phyloP scores from a whole-genome alignment of 2,888 invertebrate genomes.

The Caenorhabditis sp. region DNA sequence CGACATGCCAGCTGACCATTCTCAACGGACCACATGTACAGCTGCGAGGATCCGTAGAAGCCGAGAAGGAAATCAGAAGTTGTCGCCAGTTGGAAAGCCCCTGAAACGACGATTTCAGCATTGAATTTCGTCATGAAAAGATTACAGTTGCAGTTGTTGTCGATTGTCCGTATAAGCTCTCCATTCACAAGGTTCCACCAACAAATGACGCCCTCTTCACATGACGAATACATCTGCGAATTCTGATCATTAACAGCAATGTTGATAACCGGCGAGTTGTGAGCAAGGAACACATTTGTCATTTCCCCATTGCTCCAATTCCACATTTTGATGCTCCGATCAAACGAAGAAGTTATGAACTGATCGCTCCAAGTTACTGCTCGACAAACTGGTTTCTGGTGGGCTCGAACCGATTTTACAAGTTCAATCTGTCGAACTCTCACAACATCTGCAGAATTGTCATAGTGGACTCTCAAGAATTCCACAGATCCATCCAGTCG shows the following conservation, averaged over 20 bases:
- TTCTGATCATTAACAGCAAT: constrained; percentile 14
- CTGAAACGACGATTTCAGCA: constrained; percentile 2
- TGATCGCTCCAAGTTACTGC: constrained; percentile 42
- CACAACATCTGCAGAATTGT: constrained; percentile 20
- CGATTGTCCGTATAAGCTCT: constrained; percentile 58
- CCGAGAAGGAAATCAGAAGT: constrained; percentile 57
- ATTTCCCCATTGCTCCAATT: constrained; percentile 66
- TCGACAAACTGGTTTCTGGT: constrained; percentile 70
- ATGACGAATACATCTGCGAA: constrained; percentile 70
- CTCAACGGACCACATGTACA: constrained; percentile 56
- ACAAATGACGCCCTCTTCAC: constrained; percentile 78
- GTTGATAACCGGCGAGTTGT: constrained; percentile 73
- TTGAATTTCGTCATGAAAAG: not conserved
- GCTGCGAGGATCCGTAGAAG: constrained; percentile 60
- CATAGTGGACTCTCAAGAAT: constrained; percentile 66
- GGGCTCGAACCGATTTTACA: constrained; percentile 58
- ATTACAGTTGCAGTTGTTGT: constrained; percentile 49
- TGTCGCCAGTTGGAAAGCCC: constrained; percentile 58
- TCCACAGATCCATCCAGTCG: constrained; percentile 77
- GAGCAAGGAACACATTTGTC: constrained; percentile 72
- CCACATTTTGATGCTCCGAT: constrained; percentile 69
- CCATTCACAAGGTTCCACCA: constrained; percentile 76
- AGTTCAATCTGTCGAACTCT: constrained; percentile 61
- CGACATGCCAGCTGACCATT: constrained; percentile 48
- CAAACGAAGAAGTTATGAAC: constrained; percentile 59